phyloP scores from a whole-genome alignment of 92 coral and sea anemone genomes.

The Umimayanthus kanabou region DNA sequence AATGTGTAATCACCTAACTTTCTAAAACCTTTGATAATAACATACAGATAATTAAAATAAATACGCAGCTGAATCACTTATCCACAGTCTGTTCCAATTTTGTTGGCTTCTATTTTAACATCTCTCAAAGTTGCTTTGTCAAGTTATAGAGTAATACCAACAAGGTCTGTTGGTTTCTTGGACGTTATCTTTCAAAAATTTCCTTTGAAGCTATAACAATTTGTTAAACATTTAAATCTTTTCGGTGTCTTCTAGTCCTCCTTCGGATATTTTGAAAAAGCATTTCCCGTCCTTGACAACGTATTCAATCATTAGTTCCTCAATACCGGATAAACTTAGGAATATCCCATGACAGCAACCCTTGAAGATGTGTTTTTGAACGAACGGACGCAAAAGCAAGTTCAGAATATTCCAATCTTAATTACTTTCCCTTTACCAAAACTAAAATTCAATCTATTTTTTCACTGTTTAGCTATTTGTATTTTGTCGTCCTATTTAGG shows the following conservation, averaged over 20 bases:
- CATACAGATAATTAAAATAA: not conserved
- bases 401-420: not conserved
- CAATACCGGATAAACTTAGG: not conserved
- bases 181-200: not conserved
- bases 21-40: not conserved
- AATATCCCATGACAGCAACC: not conserved
- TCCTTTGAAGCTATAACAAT: not conserved
- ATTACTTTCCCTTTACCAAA: not conserved
- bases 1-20: not conserved
- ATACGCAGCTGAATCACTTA: not conserved
- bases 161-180: too few relatives aligned
- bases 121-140: not conserved
- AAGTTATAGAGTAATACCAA: not conserved
- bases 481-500: not conserved
- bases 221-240: too few relatives aligned
- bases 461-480: not conserved
- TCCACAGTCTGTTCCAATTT: too few relatives aligned
- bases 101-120: not conserved
- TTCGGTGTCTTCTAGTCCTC: not conserved
- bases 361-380: not conserved
- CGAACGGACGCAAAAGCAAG: not conserved
- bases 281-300: not conserved
- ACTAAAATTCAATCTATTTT: not conserved
- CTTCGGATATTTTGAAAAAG: not conserved
- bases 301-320: not conserved